A percentile compares a stretch with the other conserved stretches of the same genome.
Evolutionary conservation across 2,113 vertebrate species (phyloP).

Genomic region (Motacilla alba): DNA sequence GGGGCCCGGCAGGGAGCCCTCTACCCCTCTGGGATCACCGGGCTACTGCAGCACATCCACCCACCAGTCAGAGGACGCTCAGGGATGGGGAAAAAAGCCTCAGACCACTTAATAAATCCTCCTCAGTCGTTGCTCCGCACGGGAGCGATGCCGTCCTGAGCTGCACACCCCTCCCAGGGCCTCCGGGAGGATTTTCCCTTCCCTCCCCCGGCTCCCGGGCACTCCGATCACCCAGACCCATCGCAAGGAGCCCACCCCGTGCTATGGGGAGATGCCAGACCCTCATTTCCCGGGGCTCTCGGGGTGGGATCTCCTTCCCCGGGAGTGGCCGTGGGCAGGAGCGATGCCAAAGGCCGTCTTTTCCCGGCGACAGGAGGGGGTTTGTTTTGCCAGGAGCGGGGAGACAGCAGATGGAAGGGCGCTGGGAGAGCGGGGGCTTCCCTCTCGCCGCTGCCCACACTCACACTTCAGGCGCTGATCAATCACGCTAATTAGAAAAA

Average conservation of each 20-base stretch:
- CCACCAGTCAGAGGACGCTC: neutral
- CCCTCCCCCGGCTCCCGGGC: neutral
- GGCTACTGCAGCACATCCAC: neutral
- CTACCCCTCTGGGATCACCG: neutral
- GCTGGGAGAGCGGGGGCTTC: neutral
- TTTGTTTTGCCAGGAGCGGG: neutral
- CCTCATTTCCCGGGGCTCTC: accelerated
- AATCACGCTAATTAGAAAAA: neutral
- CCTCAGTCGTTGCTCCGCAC: accelerated
- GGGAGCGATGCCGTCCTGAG: neutral
- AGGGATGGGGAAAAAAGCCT: neutral
- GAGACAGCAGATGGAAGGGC: neutral
- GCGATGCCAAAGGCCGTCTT: neutral
- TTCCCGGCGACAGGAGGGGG: neutral
- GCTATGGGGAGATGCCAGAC: neutral
- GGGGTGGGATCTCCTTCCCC: neutral
- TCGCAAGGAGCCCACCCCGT: accelerated
- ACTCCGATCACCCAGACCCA: accelerated
- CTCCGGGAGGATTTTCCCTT: neutral
- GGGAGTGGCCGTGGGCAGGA: neutral
- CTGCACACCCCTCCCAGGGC: neutral
- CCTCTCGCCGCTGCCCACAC: neutral
- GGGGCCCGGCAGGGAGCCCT: neutral
- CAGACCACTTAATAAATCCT: neutral
- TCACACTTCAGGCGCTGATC: neutral